These are phyloP conservation scores for Vimba vimba DNA, from an alignment of 2,113 vertebrate genomes.

Conservation along the genomic window DNA sequence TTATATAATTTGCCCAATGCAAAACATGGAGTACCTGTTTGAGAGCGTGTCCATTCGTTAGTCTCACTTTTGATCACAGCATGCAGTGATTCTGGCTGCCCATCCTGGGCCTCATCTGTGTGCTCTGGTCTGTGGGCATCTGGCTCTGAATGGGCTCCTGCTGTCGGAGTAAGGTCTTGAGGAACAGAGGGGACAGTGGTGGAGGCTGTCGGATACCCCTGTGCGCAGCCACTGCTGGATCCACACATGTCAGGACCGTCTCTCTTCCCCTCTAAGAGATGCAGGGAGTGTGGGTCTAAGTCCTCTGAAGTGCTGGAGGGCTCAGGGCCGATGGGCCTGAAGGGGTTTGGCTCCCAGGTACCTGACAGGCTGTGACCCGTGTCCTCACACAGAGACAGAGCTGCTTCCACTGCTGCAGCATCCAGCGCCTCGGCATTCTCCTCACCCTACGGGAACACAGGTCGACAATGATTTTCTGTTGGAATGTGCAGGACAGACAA, in stretches of 20 bases:
- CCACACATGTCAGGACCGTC: slow-evolving; percentile 50
- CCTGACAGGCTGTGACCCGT: slow-evolving; percentile 85
- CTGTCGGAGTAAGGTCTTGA: slow-evolving; percentile 47
- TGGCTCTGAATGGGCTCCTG: slow-evolving; percentile 53
- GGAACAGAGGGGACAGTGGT: slow-evolving; percentile 53
- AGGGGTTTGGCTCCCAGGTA: slow-evolving; percentile 81
- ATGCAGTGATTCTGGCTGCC: slow-evolving; percentile 61
- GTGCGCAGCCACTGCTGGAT: slow-evolving; percentile 57
- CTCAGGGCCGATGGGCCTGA: slow-evolving; percentile 64
- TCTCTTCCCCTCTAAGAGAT: slow-evolving; percentile 59
- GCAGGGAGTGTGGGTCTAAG: slow-evolving; percentile 53
- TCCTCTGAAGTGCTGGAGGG: slow-evolving; percentile 40
- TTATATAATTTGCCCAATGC: not conserved
- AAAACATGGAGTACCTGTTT: slow-evolving; percentile 61
- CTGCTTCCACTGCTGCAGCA: slow-evolving; percentile 92
- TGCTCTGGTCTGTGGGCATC: slow-evolving; percentile 45
- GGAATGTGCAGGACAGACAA: not conserved
- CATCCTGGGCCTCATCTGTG: slow-evolving; percentile 64
- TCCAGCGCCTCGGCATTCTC: slow-evolving; percentile 91
- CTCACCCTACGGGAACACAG: slow-evolving; percentile 79
- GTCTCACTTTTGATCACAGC: slow-evolving; percentile 61
- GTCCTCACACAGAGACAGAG: slow-evolving; percentile 91
- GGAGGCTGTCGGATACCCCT: slow-evolving; percentile 54
- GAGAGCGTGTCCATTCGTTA: slow-evolving; percentile 65
- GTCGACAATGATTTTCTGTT: not conserved